phyloP scores from a whole-genome alignment of 2,113 vertebrate species.

The Pteronura brasiliensis region DNA sequence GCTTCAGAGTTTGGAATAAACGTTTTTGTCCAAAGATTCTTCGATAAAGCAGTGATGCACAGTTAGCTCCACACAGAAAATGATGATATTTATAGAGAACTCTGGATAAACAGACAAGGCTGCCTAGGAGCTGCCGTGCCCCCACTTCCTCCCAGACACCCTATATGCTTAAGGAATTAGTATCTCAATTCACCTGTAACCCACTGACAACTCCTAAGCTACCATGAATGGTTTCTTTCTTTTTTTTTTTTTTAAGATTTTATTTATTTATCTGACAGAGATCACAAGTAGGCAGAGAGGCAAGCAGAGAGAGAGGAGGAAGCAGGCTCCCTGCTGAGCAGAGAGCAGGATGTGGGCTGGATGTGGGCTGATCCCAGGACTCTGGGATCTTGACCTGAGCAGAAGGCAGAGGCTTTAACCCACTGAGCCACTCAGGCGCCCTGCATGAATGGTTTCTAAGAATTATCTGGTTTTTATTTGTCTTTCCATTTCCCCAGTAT shows the following conservation, averaged over 20 bases:
- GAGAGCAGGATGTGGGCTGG: too few relatives aligned
- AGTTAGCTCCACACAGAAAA: not conserved
- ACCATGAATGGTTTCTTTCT: not conserved
- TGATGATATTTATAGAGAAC: not conserved
- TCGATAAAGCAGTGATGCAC: not conserved
- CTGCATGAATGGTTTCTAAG: not conserved
- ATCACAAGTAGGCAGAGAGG: too few relatives aligned
- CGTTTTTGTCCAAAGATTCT: not conserved
- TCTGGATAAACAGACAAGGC: not conserved
- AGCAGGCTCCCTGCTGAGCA: too few relatives aligned
- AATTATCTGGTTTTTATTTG: not conserved
- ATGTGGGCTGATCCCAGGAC: too few relatives aligned
- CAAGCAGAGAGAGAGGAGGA: too few relatives aligned
- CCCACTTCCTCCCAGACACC: not conserved
- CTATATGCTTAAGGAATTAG: not conserved
- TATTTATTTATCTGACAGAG: too few relatives aligned
- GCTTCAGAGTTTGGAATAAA: conserved; percentile 18
- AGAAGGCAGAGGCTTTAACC: too few relatives aligned
- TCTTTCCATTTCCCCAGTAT: not conserved
- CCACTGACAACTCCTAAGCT: not conserved
- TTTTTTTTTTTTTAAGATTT: too few relatives aligned
- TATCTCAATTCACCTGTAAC: not conserved
- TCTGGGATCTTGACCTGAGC: too few relatives aligned
- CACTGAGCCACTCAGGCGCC: too few relatives aligned
- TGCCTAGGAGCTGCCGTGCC: not conserved